A percentile compares a stretch with the other conserved stretches of the same genome.
Conservation (phyloP, 2,113 vertebrate species). For the Eublepharis macularius region DNA sequence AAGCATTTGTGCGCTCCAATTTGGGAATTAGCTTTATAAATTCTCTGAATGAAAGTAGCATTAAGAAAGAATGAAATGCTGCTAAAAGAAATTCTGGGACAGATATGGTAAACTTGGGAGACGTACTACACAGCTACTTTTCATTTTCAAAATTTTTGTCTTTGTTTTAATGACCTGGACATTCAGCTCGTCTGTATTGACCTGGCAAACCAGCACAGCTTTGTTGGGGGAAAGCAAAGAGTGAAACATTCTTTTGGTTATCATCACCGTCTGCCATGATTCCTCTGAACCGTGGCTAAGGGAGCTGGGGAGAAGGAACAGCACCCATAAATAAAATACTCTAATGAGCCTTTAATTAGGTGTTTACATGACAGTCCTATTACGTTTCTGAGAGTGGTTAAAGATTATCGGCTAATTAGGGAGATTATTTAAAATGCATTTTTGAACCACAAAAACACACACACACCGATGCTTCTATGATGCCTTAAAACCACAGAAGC, state of each 20-base stretch:
- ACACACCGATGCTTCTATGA: conserved; percentile 40
- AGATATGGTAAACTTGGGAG: too few relatives aligned
- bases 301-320: conserved; percentile 5
- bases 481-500: conserved; percentile 41
- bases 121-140: too few relatives aligned
- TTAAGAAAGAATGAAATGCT: too few relatives aligned
- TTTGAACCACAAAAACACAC: conserved; percentile 29
- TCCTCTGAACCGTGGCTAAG: background rate
- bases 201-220: too few relatives aligned
- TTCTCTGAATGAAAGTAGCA: too few relatives aligned
- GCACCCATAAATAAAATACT: background rate
- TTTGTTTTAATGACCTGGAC: too few relatives aligned
- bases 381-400: conserved; percentile 30
- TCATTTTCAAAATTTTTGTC: too few relatives aligned
- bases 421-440: conserved; percentile 60
- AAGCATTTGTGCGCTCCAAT: too few relatives aligned
- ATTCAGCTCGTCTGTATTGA: too few relatives aligned
- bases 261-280: background rate
- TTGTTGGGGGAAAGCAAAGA: too few relatives aligned
- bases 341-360: conserved; percentile 37
- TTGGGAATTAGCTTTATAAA: too few relatives aligned
- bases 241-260: background rate
- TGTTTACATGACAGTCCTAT: conserved; percentile 47
- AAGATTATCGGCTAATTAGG: conserved; percentile 43
- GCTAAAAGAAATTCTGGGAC: too few relatives aligned